Conservation (phyloP, 1,140 invertebrate species). For the Drosophila aff. region DNA sequence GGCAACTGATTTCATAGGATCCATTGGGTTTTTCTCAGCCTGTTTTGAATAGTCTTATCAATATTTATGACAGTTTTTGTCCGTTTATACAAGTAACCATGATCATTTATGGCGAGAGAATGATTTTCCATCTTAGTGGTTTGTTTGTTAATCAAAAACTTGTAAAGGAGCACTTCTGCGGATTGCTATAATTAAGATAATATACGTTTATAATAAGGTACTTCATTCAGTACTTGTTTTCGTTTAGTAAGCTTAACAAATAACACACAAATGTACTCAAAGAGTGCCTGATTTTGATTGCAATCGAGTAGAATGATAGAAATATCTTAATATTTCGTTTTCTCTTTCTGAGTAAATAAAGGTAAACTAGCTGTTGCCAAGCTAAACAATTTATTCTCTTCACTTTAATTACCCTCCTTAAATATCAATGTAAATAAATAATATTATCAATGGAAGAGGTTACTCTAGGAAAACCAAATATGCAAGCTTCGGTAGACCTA, state of each 20-base stretch:
- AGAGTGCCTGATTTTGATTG: no score
- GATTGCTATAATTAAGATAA: no score
- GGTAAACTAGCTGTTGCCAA: background rate
- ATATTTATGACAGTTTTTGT: conserved; percentile 1
- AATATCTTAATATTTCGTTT: no score
- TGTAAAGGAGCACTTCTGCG: no score
- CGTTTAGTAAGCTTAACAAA: no score
- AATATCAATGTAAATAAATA: background rate
- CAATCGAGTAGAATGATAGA: no score
- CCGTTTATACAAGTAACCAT: background rate
- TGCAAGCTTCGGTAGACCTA: background rate
- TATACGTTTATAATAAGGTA: no score
- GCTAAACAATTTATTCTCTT: no score
- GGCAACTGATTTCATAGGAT: background rate
- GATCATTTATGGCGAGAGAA: background rate
- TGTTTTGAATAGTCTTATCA: conserved; percentile 12
- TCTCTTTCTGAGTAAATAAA: background rate
- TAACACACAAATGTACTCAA: no score
- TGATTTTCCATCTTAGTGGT: background rate
- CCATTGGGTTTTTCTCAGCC: background rate
- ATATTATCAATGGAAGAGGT: background rate
- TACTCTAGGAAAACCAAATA: background rate
- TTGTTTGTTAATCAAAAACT: no score
- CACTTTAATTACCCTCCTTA: background rate
- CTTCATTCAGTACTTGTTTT: no score